These are phyloP conservation scores for Coptotermes formosanus DNA, from an alignment of 1,140 invertebrate species.

Conservation along the genomic window DNA sequence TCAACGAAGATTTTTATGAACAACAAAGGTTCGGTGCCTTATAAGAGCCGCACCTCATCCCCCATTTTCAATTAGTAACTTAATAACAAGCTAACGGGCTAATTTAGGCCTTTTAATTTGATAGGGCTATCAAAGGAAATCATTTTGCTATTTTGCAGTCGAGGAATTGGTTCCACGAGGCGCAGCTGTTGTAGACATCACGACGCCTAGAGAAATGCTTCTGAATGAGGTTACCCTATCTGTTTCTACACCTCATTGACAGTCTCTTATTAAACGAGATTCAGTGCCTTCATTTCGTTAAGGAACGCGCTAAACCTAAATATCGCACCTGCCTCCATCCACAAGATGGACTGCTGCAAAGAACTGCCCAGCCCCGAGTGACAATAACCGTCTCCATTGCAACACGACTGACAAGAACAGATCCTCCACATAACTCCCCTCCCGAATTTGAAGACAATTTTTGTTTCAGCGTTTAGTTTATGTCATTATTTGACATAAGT, in stretches of 20 bases:
- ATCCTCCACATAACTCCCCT: no score
- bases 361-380: no score
- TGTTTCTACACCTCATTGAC: no score
- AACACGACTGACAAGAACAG: no score
- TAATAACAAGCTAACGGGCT: neutral
- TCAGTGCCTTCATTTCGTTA: neutral
- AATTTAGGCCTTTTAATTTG: neutral
- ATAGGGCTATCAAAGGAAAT: constrained; percentile 5
- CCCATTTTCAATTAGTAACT: neutral
- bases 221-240: neutral
- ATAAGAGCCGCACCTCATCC: neutral
- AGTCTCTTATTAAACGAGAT: neutral
- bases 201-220: neutral
- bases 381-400: no score
- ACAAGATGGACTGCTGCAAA: neutral
- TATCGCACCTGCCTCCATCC: neutral
- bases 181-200: neutral
- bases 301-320: neutral
- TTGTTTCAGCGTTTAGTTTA: no score
- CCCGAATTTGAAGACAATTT: no score
- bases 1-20: neutral
- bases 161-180: neutral
- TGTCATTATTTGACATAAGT: no score
- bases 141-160: neutral
- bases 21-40: neutral